Conservation (phyloP, 2,113 vertebrate species). For the Ibidorhyncha struthersii region DNA sequence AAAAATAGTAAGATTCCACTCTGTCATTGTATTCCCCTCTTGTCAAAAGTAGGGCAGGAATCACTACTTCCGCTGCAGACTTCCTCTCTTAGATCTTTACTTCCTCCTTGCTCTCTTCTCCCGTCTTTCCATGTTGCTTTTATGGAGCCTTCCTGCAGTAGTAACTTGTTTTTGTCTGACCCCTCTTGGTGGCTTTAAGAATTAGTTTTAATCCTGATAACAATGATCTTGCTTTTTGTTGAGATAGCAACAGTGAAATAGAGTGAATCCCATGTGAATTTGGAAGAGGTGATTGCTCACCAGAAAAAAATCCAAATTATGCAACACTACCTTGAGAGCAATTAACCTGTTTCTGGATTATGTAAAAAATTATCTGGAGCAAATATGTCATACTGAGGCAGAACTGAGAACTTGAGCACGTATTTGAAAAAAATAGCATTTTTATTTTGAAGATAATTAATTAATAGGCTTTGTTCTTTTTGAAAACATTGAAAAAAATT, state of each 20-base stretch:
- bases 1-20: neutral
- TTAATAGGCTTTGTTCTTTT: neutral
- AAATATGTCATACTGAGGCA: neutral
- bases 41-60: neutral
- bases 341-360: neutral
- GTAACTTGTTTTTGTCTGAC: slow-evolving; percentile 29
- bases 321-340: neutral
- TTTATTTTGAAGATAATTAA: neutral
- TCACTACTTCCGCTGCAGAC: neutral
- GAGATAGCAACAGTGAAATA: neutral
- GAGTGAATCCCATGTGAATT: neutral
- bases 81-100: neutral
- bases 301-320: neutral
- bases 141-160: neutral
- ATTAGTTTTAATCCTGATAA: neutral
- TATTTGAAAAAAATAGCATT: neutral
- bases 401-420: neutral
- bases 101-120: neutral
- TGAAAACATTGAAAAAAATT: neutral
- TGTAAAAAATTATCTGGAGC: neutral
- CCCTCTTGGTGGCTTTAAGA: slow-evolving; percentile 24
- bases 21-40: neutral
- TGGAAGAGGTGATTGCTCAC: neutral
- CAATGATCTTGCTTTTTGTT: neutral
- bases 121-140: neutral